These are phyloP conservation scores for Chironomus tepperi DNA, from an alignment of 1,140 invertebrate species.

Conservation along the genomic window DNA sequence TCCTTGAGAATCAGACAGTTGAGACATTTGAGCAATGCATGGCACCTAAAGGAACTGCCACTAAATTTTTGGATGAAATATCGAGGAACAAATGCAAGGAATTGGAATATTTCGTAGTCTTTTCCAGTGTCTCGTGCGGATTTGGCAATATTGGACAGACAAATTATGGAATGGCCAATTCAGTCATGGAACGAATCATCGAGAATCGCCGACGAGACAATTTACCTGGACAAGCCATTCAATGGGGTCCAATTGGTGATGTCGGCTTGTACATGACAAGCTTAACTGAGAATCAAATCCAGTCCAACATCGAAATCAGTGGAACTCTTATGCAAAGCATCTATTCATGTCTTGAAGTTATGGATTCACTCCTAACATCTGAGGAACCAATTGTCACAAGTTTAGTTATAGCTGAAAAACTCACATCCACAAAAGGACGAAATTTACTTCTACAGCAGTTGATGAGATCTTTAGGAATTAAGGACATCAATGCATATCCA, in stretches of 20 bases:
- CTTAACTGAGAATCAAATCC: conserved; percentile 26
- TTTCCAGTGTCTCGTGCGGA: conserved; percentile 68
- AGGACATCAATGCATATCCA: not conserved
- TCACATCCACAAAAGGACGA: conserved; percentile 32
- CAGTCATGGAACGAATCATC: conserved; percentile 51
- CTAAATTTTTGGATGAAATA: conserved; percentile 41
- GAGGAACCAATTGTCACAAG: conserved; percentile 58
- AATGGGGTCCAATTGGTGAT: conserved; percentile 51
- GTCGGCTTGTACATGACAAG: conserved; percentile 59
- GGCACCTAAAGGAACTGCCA: conserved; percentile 42
- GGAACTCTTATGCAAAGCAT: conserved; percentile 73
- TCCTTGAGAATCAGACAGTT: conserved; percentile 43
- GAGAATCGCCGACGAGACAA: conserved; percentile 43
- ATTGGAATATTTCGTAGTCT: conserved; percentile 51
- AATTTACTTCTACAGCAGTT: conserved; percentile 16
- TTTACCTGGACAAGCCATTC: conserved; percentile 48
- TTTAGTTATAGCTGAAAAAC: conserved; percentile 61
- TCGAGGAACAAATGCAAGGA: conserved; percentile 43
- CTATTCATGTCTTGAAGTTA: conserved; percentile 53
- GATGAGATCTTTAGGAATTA: not conserved
- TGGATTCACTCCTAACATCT: conserved; percentile 58
- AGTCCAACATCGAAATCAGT: conserved; percentile 44
- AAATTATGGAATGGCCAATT: conserved; percentile 56
- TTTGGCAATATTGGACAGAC: conserved; percentile 52
- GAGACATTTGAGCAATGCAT: conserved; percentile 41